Conservation (phyloP, 2,113 vertebrate species). For the mouse (Mus musculus) region GRCm39 chr6:57723501-57724000, state of each 20-base stretch:
- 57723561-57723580: too few relatives aligned
- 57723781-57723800: background rate
- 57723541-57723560: too few relatives aligned
- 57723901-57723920: background rate
- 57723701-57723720: background rate
- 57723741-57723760: background rate
- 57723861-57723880: background rate
- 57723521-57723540: too few relatives aligned
- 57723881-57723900: background rate
- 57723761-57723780: background rate
- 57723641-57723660: background rate
- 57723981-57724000: background rate
- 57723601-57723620: too few relatives aligned
- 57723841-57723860: background rate
- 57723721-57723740: background rate
- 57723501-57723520: too few relatives aligned
- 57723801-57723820: background rate
- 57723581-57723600: too few relatives aligned
- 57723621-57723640: too few relatives aligned
- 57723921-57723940: background rate
- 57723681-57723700: background rate
- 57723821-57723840: background rate
- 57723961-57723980: background rate
- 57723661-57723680: background rate
- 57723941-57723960: background rate